These are phyloP conservation scores for Sycophila sp. DNA, from an alignment of 1,140 invertebrate genomes.

Conservation along the genomic window DNA sequence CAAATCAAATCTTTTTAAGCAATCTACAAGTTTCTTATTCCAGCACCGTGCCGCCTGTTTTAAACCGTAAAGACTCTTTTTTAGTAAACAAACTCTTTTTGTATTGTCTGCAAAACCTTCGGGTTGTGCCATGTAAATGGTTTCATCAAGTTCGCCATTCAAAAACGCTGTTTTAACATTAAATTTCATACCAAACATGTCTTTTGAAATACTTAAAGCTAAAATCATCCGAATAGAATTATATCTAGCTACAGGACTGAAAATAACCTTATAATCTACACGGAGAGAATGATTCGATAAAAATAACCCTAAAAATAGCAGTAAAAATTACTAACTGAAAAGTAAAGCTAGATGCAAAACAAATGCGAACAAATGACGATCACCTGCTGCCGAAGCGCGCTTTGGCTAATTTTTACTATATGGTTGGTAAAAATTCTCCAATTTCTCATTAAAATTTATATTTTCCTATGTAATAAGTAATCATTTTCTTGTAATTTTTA, in stretches of 20 bases:
- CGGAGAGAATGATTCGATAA: no score
- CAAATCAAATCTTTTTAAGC: slow-evolving; percentile 30
- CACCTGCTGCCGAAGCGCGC: no score
- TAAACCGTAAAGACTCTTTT: slow-evolving; percentile 58
- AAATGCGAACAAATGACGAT: no score
- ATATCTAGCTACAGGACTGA: slow-evolving; percentile 45
- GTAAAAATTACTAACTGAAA: no score
- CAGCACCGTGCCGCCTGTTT: slow-evolving; percentile 58
- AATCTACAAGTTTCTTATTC: slow-evolving; percentile 45
- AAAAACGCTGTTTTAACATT: slow-evolving; percentile 49
- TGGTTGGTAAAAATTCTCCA: no score
- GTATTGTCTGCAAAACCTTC: slow-evolving; percentile 42
- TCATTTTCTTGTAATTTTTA: no score
- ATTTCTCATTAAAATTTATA: no score
- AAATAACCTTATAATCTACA: slow-evolving; percentile 54
- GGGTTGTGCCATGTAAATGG: slow-evolving; percentile 46
- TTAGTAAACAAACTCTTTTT: slow-evolving; percentile 52
- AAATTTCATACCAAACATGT: slow-evolving; percentile 42
- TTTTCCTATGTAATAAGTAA: no score
- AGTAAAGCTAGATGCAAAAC: no score
- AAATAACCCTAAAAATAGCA: no score
- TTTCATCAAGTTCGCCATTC: slow-evolving; percentile 30
- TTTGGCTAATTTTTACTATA: no score
- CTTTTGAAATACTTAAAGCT: slow-evolving; percentile 41
- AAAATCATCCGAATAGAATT: slow-evolving; percentile 50